These are phyloP conservation scores for Aphidoletes aphidimyza DNA, from an alignment of 2,888 invertebrate genomes.

Conservation along the genomic window DNA sequence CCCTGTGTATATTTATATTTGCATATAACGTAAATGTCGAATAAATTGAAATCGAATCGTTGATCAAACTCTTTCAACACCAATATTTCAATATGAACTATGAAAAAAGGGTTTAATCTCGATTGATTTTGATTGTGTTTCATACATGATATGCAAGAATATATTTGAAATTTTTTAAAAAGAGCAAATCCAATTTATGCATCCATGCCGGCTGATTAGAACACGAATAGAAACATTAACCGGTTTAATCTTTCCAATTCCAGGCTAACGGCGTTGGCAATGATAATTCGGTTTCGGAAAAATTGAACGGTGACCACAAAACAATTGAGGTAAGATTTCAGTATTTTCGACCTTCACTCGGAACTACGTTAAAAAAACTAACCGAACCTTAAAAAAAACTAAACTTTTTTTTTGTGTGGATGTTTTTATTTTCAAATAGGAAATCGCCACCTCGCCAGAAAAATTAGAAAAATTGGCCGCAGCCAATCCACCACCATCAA, in stretches of 20 bases:
- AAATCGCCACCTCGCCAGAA: constrained; percentile 42
- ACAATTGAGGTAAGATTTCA: constrained; percentile 41
- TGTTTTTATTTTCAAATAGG: constrained; percentile 26
- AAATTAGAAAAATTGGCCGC: constrained; percentile 55
- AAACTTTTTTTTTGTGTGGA: background rate
- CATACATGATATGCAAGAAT: constrained; percentile 1
- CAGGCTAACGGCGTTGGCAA: constrained; percentile 19
- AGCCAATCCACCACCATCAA: constrained; percentile 30
- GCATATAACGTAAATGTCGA: constrained; percentile 33
- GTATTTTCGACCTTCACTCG: too few species aligned
- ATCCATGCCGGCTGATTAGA: background rate
- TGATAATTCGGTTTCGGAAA: constrained; percentile 4
- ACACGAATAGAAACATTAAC: background rate
- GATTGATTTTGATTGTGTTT: background rate
- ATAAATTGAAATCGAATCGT: constrained; percentile 7
- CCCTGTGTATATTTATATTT: constrained; percentile 6
- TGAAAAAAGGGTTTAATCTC: background rate
- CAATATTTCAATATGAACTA: too few species aligned
- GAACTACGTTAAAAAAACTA: background rate
- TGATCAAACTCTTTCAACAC: constrained; percentile 21
- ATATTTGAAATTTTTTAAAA: too few species aligned
- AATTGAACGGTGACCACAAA: constrained; percentile 50
- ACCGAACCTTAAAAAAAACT: background rate
- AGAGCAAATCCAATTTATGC: background rate
- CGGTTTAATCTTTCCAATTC: background rate